Conservation (phyloP, 1,140 invertebrate genomes). For the Zaprionus capensis region DNA sequence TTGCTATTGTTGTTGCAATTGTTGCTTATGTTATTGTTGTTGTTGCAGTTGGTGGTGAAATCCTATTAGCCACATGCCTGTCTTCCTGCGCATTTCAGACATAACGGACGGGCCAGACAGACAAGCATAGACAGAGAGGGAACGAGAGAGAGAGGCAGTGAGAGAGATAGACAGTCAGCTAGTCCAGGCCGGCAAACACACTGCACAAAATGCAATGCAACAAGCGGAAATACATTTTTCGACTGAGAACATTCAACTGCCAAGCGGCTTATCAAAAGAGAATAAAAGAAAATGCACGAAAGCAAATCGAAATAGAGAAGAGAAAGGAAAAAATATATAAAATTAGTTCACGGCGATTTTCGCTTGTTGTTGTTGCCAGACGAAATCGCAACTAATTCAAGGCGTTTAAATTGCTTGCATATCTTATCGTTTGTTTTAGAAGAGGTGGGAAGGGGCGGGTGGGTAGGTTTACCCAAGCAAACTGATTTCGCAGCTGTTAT, state of each 20-base stretch:
- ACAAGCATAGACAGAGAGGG: slow-evolving; percentile 19
- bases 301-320: neutral
- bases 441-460: neutral
- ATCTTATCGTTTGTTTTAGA: slow-evolving; percentile 42
- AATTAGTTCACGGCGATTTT: slow-evolving; percentile 39
- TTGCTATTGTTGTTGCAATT: slow-evolving; percentile 11
- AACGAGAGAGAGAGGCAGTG: neutral
- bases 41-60: slow-evolving; percentile 48
- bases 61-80: slow-evolving; percentile 77
- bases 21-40: neutral
- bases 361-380: slow-evolving; percentile 35
- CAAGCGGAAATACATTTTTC: slow-evolving; percentile 60
- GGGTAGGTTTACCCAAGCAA: too few relatives aligned
- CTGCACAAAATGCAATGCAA: slow-evolving; percentile 45
- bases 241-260: slow-evolving; percentile 59
- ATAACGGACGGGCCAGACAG: slow-evolving; percentile 25
- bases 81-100: slow-evolving; percentile 63
- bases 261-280: slow-evolving; percentile 67
- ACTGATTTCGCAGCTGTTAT: too few relatives aligned
- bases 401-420: neutral
- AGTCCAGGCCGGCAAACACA: slow-evolving; percentile 12
- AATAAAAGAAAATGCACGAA: slow-evolving; percentile 2
- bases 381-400: slow-evolving; percentile 33
- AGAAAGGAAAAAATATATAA: slow-evolving; percentile 5
- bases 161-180: neutral